These are phyloP conservation scores for Rhadina sibilatrix DNA, from an alignment of 2,113 vertebrate genomes.

Conservation along the genomic window DNA sequence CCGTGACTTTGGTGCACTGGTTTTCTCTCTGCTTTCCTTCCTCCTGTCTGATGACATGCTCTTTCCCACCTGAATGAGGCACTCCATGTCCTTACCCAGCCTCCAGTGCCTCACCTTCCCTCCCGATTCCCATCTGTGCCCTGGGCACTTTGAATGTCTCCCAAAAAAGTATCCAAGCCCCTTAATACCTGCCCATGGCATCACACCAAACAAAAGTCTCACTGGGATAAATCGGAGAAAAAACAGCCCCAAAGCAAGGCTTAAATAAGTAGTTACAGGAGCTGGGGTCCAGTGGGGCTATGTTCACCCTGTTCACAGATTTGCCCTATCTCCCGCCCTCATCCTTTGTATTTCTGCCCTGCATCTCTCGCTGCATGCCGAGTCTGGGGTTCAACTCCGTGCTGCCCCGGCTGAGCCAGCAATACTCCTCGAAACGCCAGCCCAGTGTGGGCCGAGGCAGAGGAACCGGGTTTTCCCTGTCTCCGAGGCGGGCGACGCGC, in stretches of 20 bases:
- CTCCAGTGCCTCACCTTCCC: background rate
- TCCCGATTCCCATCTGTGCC: too few relatives aligned
- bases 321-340: background rate
- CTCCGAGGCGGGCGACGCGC: background rate
- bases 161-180: background rate
- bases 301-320: background rate
- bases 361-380: background rate
- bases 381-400: background rate
- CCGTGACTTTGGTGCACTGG: background rate
- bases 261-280: background rate
- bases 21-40: background rate
- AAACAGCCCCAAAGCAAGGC: background rate
- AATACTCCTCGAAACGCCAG: background rate
- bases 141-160: background rate
- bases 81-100: background rate
- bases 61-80: background rate
- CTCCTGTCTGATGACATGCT: rapidly evolving
- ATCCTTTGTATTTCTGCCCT: background rate
- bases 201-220: background rate
- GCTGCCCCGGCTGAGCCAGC: background rate
- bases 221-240: background rate
- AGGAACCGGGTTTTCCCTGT: background rate
- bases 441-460: background rate
- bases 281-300: rapidly evolving
- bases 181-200: background rate